Conservation (phyloP, 2,888 invertebrate genomes). For the Rhorus exstirpatorius region DNA sequence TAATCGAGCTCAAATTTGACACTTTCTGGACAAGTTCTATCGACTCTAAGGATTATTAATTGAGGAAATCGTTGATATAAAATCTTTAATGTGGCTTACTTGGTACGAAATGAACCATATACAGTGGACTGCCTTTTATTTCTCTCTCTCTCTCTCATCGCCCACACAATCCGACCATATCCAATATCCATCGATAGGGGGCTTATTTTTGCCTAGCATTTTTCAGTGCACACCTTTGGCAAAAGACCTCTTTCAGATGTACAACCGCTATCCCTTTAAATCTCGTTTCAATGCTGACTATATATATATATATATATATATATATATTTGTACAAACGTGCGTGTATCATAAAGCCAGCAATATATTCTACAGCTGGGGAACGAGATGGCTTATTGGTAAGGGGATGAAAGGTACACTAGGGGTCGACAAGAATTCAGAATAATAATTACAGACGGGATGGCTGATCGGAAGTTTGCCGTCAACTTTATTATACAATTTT, state of each 20-base stretch:
- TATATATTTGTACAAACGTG: conserved; percentile 3
- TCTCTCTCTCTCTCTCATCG: conserved; percentile 64
- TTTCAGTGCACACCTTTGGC: conserved; percentile 81
- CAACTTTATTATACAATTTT: too few relatives aligned
- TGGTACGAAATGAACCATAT: conserved; percentile 14
- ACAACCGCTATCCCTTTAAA: conserved; percentile 78
- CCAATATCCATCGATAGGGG: conserved; percentile 78
- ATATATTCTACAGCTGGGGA: conserved; percentile 38
- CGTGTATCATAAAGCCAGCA: conserved; percentile 22
- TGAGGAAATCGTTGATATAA: too few relatives aligned
- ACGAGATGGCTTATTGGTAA: conserved; percentile 44
- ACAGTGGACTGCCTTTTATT: background rate
- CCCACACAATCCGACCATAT: conserved; percentile 77
- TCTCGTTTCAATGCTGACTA: conserved; percentile 58
- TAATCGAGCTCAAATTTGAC: too few relatives aligned
- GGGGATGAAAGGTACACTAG: conserved; percentile 12
- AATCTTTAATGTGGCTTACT: too few relatives aligned
- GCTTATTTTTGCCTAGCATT: conserved; percentile 72
- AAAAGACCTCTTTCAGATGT: conserved; percentile 69
- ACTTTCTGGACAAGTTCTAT: too few relatives aligned
- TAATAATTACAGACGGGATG: background rate
- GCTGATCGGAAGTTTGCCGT: background rate
- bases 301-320: too few relatives aligned
- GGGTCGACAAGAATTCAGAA: conserved; percentile 18
- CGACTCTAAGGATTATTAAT: too few relatives aligned